A percentile compares a stretch with the other conserved stretches of the same genome.
Evolutionary conservation across 2,888 invertebrate genomes (phyloP).

Genomic region (Ornithoptera alexandrae): DNA sequence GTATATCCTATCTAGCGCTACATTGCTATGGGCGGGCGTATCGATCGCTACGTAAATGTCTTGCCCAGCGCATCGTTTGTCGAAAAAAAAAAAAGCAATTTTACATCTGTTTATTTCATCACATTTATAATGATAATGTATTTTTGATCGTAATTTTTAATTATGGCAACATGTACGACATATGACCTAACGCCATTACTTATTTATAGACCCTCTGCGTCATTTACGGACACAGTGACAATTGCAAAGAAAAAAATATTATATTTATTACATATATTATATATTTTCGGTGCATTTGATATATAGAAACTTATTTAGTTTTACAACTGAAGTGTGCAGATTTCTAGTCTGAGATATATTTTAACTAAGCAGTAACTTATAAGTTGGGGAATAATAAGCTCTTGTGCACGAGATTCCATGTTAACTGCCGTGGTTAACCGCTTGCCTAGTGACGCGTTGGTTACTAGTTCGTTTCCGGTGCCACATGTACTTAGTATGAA

Average conservation of each 20-base stretch:
- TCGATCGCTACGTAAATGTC: neutral
- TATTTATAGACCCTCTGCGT: slow-evolving; percentile 22
- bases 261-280: slow-evolving; percentile 1
- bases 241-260: slow-evolving; percentile 3
- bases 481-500: too few relatives aligned
- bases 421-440: neutral
- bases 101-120: neutral
- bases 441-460: too few relatives aligned
- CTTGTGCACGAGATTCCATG: neutral
- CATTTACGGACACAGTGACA: slow-evolving; percentile 25
- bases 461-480: too few relatives aligned
- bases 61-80: neutral
- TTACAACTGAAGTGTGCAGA: slow-evolving; percentile 6
- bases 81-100: neutral
- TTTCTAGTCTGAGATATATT: slow-evolving; percentile 5
- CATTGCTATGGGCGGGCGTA: too few relatives aligned
- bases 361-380: neutral
- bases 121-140: slow-evolving; percentile 9
- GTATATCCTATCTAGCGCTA: too few relatives aligned
- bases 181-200: slow-evolving; percentile 16
- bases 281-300: slow-evolving; percentile 20
- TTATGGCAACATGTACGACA: slow-evolving; percentile 11
- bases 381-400: neutral
- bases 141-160: slow-evolving; percentile 22
- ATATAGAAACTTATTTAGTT: slow-evolving; percentile 8